Evolutionary conservation across 1,140 invertebrate genomes (phyloP).

Genomic region (Zaprionus tsacasi): DNA sequence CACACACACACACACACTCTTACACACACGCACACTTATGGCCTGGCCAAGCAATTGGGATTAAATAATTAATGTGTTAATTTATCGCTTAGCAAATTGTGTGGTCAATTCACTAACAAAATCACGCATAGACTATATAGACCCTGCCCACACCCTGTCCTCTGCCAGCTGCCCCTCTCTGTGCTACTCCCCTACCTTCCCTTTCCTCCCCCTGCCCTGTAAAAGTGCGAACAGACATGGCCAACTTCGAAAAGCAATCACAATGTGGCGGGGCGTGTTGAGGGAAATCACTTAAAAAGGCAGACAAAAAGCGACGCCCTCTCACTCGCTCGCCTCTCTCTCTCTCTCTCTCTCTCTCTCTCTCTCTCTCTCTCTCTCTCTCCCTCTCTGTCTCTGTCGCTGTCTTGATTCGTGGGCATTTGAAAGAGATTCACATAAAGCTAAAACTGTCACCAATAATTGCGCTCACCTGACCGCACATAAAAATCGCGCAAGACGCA

Average conservation of each 20-base stretch:
- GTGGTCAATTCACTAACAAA: slow-evolving; percentile 74
- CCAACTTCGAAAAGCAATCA: slow-evolving; percentile 53
- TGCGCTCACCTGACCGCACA: slow-evolving; percentile 69
- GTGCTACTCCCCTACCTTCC: too few relatives aligned
- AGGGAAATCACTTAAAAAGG: slow-evolving; percentile 69
- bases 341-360: neutral
- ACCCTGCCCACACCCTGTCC: neutral
- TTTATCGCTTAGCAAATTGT: slow-evolving; percentile 79
- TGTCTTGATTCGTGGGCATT: slow-evolving; percentile 45
- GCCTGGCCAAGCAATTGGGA: slow-evolving; percentile 22
- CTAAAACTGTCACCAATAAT: slow-evolving; percentile 81
- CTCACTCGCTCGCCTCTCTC: neutral
- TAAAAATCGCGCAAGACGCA: slow-evolving; percentile 55
- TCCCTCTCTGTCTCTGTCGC: neutral
- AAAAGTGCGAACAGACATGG: slow-evolving; percentile 46
- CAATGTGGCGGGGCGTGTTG: slow-evolving; percentile 46
- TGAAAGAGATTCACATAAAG: slow-evolving; percentile 63
- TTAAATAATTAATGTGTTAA: slow-evolving; percentile 77
- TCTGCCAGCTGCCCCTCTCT: neutral
- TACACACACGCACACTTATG: slow-evolving; percentile 8
- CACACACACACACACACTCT: neutral
- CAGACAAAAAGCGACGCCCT: slow-evolving; percentile 3
- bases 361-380: neutral
- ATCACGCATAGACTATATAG: slow-evolving; percentile 54
- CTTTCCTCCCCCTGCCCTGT: neutral